Conservation (phyloP, 2,113 vertebrate genomes). For the Eptesicus fuscus region DNA sequence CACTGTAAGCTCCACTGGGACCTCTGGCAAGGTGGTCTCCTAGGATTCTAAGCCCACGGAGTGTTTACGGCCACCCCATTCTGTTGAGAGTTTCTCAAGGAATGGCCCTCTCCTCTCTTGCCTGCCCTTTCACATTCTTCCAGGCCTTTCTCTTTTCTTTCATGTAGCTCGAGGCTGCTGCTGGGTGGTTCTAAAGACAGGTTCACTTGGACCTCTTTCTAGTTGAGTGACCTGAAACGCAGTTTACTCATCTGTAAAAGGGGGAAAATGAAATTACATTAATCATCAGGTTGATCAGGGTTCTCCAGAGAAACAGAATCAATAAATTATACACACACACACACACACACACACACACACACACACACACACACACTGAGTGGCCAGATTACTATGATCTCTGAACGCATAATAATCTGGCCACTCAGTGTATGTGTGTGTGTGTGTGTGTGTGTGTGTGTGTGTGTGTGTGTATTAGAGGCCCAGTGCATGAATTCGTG, state of each 20-base stretch:
- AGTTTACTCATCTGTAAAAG: background rate
- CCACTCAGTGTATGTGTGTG: no score
- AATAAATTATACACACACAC: background rate
- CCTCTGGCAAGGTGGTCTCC: background rate
- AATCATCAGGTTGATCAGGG: background rate
- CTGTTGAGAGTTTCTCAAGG: background rate
- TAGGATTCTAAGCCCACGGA: background rate
- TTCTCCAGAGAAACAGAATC: background rate
- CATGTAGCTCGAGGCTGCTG: background rate
- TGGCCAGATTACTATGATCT: no score
- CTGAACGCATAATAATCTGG: no score
- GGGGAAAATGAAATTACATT: background rate
- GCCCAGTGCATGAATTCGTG: no score
- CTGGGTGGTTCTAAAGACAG: background rate
- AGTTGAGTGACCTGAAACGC: background rate
- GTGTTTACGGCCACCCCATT: fast-evolving
- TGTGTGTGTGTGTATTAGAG: no score
- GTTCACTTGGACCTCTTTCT: background rate
- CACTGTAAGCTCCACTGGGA: background rate
- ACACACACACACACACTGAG: no score
- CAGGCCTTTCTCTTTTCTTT: background rate
- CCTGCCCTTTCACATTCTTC: background rate
- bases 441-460: no score
- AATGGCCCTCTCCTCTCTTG: background rate
- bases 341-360: no score